Conservation (phyloP, 2,888 invertebrate genomes). For the Allacma fusca region DNA sequence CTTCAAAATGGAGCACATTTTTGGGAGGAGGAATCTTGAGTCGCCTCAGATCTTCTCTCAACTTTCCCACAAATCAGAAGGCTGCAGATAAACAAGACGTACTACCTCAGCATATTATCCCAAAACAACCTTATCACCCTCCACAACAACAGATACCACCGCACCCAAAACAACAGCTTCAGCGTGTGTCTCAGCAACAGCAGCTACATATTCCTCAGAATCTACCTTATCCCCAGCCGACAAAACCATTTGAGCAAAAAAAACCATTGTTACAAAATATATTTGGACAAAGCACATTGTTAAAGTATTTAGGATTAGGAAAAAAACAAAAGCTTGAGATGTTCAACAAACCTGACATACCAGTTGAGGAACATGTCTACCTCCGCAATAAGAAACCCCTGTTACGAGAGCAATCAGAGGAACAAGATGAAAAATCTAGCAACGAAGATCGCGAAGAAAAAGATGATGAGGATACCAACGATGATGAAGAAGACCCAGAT, state of each 20-base stretch:
- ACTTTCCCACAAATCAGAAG: not conserved
- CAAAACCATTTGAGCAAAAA: not conserved
- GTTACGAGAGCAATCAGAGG: not conserved
- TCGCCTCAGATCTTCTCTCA: slow-evolving; percentile 18
- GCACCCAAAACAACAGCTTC: not conserved
- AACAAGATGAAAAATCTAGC: not conserved
- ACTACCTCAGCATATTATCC: not conserved
- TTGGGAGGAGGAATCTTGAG: slow-evolving; percentile 23
- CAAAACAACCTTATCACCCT: not conserved
- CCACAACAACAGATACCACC: not conserved
- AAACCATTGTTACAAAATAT: not conserved
- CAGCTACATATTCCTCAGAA: not conserved
- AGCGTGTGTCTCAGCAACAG: not conserved
- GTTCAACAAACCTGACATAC: not conserved
- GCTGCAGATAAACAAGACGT: not conserved
- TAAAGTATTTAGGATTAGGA: not conserved
- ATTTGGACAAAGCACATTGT: not conserved
- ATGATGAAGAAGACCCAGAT: not conserved
- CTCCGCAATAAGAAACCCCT: slow-evolving; percentile 4
- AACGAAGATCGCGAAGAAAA: not conserved
- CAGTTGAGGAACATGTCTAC: not conserved
- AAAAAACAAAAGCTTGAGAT: not conserved
- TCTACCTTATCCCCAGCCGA: not conserved
- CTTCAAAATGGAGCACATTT: not conserved
- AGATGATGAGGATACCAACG: not conserved